Conservation (phyloP, 2,888 invertebrate species). For the Drosophila testacea region DNA sequence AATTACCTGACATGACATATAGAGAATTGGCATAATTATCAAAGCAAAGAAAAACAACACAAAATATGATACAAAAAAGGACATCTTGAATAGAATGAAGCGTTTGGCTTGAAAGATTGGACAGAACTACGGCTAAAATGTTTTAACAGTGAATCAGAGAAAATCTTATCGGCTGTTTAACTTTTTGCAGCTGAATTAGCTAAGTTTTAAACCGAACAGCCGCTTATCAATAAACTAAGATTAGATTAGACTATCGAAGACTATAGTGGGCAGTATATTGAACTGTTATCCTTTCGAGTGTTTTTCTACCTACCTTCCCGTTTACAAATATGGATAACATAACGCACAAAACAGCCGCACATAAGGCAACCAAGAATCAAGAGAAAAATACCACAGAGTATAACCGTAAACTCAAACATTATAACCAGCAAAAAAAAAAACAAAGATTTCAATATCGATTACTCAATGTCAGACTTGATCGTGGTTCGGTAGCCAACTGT, state of each 20-base stretch:
- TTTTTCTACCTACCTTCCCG: slow-evolving; percentile 40
- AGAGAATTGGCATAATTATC: slow-evolving; percentile 63
- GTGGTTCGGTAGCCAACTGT: slow-evolving; percentile 39
- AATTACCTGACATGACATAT: slow-evolving; percentile 66
- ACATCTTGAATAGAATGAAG: slow-evolving; percentile 48
- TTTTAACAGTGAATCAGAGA: neutral
- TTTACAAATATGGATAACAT: slow-evolving; percentile 65
- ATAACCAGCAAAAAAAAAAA: neutral
- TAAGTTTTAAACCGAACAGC: slow-evolving; percentile 7
- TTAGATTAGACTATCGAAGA: slow-evolving; percentile 20
- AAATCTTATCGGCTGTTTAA: slow-evolving; percentile 28
- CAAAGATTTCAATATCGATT: neutral
- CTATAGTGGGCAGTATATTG: neutral
- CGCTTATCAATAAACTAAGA: slow-evolving; percentile 31
- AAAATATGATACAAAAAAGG: slow-evolving; percentile 47
- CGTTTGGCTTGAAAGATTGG: slow-evolving; percentile 28
- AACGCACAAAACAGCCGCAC: slow-evolving; percentile 70
- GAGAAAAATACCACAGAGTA: slow-evolving; percentile 70
- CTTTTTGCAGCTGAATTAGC: slow-evolving; percentile 7
- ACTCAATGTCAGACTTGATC: slow-evolving; percentile 12
- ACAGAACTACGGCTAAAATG: slow-evolving; percentile 25
- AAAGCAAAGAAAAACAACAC: slow-evolving; percentile 55
- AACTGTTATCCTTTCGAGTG: slow-evolving; percentile 18
- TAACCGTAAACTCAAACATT: slow-evolving; percentile 65
- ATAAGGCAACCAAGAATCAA: slow-evolving; percentile 67